Percentiles rank a stretch among this genome's conserved stretches.
phyloP scores from a whole-genome alignment of 2,888 invertebrate species.

The Drosophila bunnanda region DNA sequence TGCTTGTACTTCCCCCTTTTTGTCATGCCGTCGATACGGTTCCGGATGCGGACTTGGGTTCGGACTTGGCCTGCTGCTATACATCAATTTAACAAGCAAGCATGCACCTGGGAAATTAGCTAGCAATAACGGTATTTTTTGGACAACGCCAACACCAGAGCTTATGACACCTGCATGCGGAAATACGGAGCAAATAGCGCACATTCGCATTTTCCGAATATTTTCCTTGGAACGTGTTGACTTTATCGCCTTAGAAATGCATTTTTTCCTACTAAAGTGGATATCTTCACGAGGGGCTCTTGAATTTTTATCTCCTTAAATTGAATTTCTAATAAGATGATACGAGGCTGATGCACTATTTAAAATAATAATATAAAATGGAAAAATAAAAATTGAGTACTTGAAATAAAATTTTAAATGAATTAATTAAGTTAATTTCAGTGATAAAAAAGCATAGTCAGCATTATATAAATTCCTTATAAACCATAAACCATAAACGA shows the following conservation, averaged over 20 bases:
- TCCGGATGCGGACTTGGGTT: conserved; percentile 7
- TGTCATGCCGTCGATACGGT: neutral
- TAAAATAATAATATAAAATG: no score
- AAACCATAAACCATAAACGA: no score
- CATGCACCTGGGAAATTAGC: conserved; percentile 79
- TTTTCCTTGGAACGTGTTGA: conserved; percentile 8
- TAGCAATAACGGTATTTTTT: conserved; percentile 67
- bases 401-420: no score
- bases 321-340: no score
- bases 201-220: conserved; percentile 21
- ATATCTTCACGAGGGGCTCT: neutral
- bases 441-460: no score
- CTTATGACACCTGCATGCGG: conserved; percentile 44
- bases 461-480: no score
- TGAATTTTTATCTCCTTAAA: neutral
- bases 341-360: neutral
- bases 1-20: conserved; percentile 49
- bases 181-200: neutral
- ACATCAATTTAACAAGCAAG: conserved; percentile 79
- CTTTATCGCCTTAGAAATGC: neutral
- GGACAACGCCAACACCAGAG: conserved; percentile 58
- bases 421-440: no score
- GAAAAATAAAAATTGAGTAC: no score
- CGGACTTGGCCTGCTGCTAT: conserved; percentile 51
- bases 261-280: neutral